Evolutionary conservation across 2,113 vertebrate genomes (phyloP), one percentile per base, ranked within the genome.

Genomic region (Petaurus breviceps): DNA sequence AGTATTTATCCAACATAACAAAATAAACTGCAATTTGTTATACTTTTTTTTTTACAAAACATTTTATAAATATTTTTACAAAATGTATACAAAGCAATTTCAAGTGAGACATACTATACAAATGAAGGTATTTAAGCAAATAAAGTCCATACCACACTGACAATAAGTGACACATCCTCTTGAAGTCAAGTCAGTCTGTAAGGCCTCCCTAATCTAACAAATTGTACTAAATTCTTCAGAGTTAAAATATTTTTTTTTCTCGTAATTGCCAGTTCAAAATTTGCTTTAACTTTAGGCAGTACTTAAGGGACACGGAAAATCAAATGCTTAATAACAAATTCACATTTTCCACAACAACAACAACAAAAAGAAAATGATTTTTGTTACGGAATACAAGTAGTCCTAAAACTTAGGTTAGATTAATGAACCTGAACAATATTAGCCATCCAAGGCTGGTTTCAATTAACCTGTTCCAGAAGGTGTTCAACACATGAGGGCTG

Each of bases 1-100:
- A 99, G 98, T 99, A 99, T 99, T 99, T 99, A 99, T 99, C 98
- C 98, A 99, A 99, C 99, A 99, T 99, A 99, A 99, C 99, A 99
- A 99, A 99, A 99, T 99, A 99, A 99, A 99, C 99, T 99, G 99
- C 98, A 99, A 99, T 99, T 99, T 99, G 98, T 99, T 98, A 98
- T 98, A 99, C 98, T 99, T 99, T 99, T 98, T 97, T 98, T 99
- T 99, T 98, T 98, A 99, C 99, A 99, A 99, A 99, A 99, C 98
- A 99, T 99, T 99, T 99, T 99, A 99, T 99, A 99, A 99, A 99
- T 99, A 99, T 99, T 99, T 99, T 99, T 99, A 99, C 99, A 99
- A 99, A 99, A 99, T 99, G 99, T 99, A 99, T 99, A 99, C 99
- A 99, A 99, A 99, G 99, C 99, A 99, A 99, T 99, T 99, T 99